Base-by-base conservation (phyloP, 2,113 vertebrate species). In the Lipophrys pholis region DNA sequence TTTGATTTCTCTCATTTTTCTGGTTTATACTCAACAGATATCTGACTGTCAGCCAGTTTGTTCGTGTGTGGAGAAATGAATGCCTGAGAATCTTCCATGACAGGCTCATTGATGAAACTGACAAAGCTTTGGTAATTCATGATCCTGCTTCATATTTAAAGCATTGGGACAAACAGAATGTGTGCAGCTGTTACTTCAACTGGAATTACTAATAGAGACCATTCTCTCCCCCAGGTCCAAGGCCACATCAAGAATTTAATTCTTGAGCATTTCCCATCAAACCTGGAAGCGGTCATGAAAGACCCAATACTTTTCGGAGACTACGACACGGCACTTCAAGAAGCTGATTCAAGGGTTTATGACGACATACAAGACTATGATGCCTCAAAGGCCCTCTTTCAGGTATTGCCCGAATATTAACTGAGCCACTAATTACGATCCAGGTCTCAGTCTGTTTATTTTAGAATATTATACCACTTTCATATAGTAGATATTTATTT, bases 21-120 rank as follows among this genome's bases (percentile, higher is more conserved):
- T 58, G 21, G 21, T 30, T 30, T 30, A 4, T 30, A 30, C 21
- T 5, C 57, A 65, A 48, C 70, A 99, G 98, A 84, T 97, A 97
- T 92, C 91, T 92, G 62, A 96, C 90, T 0, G 93, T 95, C 56
- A 54, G 90, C 35, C 95, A 97, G 75, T 98, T 99, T 95, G 95
- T 97, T 61, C 93, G 98, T 52, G 95, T 97, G 2, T 99, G 98
- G 98, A 95, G 97, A 78, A 99, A 99, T 15, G 97, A 99, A 61
- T 98, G 95, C 79, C 90, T 99, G 77, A 92, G 98, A 66, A 96
- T 99, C 86, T 99, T 99, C 84, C 96, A 99, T 3, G 98, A 99
- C 89, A 93, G 97, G 58, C 91, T 99, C 36, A 96, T 96, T 86
- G 95, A 96, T 73, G 92, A 97, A 90, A 63, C 62, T 0, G 98